phyloP scores from a whole-genome alignment of 2,113 vertebrate genomes.

The Sclerurus mexicanus region DNA sequence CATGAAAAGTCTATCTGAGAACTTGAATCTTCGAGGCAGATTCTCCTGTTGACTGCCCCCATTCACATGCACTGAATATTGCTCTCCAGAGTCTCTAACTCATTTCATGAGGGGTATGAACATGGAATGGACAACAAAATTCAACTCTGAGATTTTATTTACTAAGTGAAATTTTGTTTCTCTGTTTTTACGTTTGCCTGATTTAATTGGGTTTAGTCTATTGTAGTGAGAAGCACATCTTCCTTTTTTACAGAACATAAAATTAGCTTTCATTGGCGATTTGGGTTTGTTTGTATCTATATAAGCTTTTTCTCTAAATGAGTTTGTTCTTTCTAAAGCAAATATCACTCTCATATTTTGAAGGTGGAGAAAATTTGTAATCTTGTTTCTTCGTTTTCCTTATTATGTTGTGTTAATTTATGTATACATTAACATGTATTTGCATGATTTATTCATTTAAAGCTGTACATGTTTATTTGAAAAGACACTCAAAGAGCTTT shows the following conservation, averaged over 20 bases:
- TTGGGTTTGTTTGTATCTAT: conserved; percentile 71
- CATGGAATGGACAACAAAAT: conserved; percentile 14
- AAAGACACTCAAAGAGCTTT: conserved; percentile 66
- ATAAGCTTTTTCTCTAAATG: conserved; percentile 67
- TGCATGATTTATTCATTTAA: conserved; percentile 78
- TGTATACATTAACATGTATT: conserved; percentile 78
- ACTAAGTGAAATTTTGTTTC: conserved; percentile 53
- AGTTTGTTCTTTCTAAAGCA: conserved; percentile 75
- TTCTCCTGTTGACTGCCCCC: neutral
- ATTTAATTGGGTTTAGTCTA: conserved; percentile 66
- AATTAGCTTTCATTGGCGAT: conserved; percentile 71
- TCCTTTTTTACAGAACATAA: conserved; percentile 63
- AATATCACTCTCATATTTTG: conserved; percentile 74
- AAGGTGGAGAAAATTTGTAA: conserved; percentile 76
- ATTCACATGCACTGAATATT: neutral
- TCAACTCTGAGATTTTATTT: conserved; percentile 33
- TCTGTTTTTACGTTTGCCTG: conserved; percentile 54
- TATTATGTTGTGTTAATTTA: conserved; percentile 77
- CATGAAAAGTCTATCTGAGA: neutral
- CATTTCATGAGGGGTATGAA: neutral
- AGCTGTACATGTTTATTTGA: conserved; percentile 71
- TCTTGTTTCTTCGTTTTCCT: conserved; percentile 75
- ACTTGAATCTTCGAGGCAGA: neutral
- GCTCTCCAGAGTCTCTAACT: neutral
- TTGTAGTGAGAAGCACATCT: conserved; percentile 64